A percentile compares a stretch with the other conserved stretches of the same genome.
Evolutionary conservation across 2,113 vertebrate species (phyloP).

Genomic region (Tichodroma muraria): DNA sequence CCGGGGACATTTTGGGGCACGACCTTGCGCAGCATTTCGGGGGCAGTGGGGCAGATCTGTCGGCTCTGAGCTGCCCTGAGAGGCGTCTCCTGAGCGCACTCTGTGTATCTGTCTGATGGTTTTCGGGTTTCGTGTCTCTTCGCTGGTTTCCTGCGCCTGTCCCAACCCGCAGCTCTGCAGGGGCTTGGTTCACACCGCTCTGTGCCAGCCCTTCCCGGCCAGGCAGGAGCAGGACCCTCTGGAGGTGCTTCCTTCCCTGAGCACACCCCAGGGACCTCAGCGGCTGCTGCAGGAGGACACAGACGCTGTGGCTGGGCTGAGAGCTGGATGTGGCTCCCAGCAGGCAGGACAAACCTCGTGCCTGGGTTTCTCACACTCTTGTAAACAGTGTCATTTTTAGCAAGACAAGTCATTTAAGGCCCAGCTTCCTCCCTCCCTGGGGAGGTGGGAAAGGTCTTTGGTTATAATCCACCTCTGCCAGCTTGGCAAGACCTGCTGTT

Average conservation of each 20-base stretch:
- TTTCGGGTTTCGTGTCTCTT: background rate
- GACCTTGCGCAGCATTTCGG: background rate
- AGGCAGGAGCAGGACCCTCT: background rate
- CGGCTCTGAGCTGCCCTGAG: background rate
- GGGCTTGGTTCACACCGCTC: fast-evolving
- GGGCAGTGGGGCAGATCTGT: background rate
- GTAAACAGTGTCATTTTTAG: background rate
- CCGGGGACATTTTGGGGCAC: fast-evolving
- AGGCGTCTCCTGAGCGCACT: fast-evolving
- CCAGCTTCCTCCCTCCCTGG: background rate
- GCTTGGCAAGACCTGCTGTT: background rate
- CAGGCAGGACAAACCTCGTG: background rate
- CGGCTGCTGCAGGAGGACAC: background rate
- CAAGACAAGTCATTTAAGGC: background rate
- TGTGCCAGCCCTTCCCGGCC: background rate
- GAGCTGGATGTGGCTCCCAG: background rate
- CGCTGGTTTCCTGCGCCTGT: background rate
- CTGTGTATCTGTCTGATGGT: fast-evolving
- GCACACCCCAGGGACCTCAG: background rate
- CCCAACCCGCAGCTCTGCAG: fast-evolving
- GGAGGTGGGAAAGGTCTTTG: background rate
- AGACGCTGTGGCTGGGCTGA: background rate
- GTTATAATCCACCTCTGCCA: background rate
- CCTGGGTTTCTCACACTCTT: background rate
- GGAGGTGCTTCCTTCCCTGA: background rate